Conservation (phyloP, 2,888 invertebrate genomes). For the Neria commutata region DNA sequence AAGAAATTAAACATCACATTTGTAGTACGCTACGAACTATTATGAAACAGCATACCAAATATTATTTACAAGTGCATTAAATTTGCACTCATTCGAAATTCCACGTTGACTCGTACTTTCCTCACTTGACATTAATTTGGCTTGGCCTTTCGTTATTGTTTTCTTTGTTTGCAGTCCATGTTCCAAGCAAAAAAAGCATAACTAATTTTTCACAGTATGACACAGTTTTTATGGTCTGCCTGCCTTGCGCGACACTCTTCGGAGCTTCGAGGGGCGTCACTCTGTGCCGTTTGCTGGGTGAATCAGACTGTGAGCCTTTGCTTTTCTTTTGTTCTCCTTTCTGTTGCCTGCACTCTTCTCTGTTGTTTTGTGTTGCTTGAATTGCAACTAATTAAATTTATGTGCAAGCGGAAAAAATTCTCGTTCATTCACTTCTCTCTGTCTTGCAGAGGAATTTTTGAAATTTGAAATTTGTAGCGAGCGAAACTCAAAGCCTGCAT, state of each 20-base stretch:
- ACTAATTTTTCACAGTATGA: neutral
- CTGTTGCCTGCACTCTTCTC: neutral
- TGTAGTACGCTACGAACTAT: too few species aligned
- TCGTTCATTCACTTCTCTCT: too few species aligned
- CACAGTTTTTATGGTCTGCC: neutral
- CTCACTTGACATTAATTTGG: neutral
- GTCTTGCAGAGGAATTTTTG: too few species aligned
- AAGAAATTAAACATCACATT: too few species aligned
- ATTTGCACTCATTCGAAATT: neutral
- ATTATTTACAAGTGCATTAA: constrained; percentile 8
- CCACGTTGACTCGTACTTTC: neutral
- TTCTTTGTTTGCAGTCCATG: neutral
- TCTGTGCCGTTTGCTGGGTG: neutral
- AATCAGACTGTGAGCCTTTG: neutral
- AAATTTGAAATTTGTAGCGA: too few species aligned
- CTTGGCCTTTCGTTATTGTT: neutral
- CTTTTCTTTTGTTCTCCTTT: too few species aligned
- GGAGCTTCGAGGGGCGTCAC: neutral
- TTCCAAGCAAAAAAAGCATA: neutral
- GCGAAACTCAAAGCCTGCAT: too few species aligned
- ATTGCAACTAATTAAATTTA: neutral
- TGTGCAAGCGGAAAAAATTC: too few species aligned
- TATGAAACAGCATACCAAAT: too few species aligned
- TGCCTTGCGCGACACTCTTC: neutral
- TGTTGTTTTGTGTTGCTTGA: neutral